Evolutionary conservation across 2,888 invertebrate genomes (phyloP).

Genomic region (Buathra laborator): DNA sequence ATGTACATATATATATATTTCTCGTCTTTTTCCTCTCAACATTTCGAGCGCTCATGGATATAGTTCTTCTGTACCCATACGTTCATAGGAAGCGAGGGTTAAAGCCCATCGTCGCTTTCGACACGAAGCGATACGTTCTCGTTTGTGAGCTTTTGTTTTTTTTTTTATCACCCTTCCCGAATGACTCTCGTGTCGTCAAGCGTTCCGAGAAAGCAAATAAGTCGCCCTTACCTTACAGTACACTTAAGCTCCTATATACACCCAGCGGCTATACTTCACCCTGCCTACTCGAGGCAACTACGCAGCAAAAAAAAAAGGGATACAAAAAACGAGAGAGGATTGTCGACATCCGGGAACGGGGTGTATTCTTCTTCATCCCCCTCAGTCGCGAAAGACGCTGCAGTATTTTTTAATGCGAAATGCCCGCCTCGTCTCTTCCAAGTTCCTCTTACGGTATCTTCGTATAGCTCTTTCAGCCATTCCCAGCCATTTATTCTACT

Average conservation of each 20-base stretch:
- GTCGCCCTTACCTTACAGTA: slow-evolving; percentile 32
- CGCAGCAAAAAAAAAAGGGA: neutral
- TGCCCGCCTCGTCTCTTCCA: slow-evolving; percentile 1
- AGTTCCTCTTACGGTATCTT: neutral
- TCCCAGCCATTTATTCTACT: slow-evolving; percentile 54
- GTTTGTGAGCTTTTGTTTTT: slow-evolving; percentile 27
- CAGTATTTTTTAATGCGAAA: slow-evolving; percentile 47
- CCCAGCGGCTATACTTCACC: slow-evolving; percentile 7
- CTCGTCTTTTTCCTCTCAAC: slow-evolving; percentile 3
- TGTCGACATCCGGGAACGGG: slow-evolving; percentile 33
- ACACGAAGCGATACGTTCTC: slow-evolving; percentile 36
- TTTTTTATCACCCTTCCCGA: slow-evolving; percentile 7
- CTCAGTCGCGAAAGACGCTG: slow-evolving; percentile 36
- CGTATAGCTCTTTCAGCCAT: slow-evolving; percentile 26
- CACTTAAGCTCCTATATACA: neutral
- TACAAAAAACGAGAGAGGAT: slow-evolving; percentile 23
- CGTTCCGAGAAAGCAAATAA: slow-evolving; percentile 52
- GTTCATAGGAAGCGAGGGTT: slow-evolving; percentile 12
- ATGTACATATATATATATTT: neutral
- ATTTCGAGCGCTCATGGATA: slow-evolving; percentile 17
- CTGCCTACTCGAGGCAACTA: slow-evolving; percentile 25
- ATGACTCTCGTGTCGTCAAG: slow-evolving; percentile 38
- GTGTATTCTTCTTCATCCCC: slow-evolving; percentile 2
- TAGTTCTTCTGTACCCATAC: neutral
- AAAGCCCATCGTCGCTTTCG: slow-evolving; percentile 29